Conservation (phyloP, 2,113 vertebrate genomes). For the Corythoichthys haematopterus region DNA sequence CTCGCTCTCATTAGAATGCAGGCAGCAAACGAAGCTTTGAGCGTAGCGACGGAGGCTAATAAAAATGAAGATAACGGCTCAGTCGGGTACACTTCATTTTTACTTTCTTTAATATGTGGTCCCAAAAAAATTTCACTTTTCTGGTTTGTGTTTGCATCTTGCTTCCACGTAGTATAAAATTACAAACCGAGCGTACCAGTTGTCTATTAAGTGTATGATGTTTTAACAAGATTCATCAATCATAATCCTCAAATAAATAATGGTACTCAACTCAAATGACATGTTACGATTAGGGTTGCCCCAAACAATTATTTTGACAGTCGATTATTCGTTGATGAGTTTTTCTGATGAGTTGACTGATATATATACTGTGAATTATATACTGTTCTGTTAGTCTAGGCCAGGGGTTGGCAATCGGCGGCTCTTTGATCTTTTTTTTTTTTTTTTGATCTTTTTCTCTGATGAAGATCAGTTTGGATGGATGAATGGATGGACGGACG, state of each 20-base stretch:
- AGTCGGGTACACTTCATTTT: slow-evolving; percentile 20
- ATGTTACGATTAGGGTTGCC: neutral
- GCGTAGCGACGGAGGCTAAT: slow-evolving; percentile 36
- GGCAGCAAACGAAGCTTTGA: slow-evolving; percentile 50
- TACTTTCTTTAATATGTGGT: slow-evolving; percentile 25
- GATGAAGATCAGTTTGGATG: too few species aligned
- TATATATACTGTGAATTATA: too few species aligned
- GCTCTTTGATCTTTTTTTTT: too few species aligned
- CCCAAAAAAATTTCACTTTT: slow-evolving; percentile 4
- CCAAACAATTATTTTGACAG: too few species aligned
- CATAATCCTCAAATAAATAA: neutral
- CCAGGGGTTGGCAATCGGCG: too few species aligned
- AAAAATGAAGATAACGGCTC: slow-evolving; percentile 33
- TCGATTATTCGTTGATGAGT: too few species aligned
- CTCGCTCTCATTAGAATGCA: slow-evolving; percentile 61
- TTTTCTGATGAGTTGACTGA: too few species aligned
- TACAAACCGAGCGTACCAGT: neutral
- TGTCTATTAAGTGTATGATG: neutral
- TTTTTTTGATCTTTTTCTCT: too few species aligned
- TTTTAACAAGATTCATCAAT: neutral
- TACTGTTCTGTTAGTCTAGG: too few species aligned
- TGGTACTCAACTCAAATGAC: neutral
- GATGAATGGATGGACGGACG: too few species aligned
- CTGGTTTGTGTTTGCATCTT: slow-evolving; percentile 19
- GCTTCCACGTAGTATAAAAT: neutral